Evolutionary conservation across 2,113 vertebrate genomes (phyloP), one percentile per base, ranked within the genome.

Genomic region (Antigone vipio): DNA sequence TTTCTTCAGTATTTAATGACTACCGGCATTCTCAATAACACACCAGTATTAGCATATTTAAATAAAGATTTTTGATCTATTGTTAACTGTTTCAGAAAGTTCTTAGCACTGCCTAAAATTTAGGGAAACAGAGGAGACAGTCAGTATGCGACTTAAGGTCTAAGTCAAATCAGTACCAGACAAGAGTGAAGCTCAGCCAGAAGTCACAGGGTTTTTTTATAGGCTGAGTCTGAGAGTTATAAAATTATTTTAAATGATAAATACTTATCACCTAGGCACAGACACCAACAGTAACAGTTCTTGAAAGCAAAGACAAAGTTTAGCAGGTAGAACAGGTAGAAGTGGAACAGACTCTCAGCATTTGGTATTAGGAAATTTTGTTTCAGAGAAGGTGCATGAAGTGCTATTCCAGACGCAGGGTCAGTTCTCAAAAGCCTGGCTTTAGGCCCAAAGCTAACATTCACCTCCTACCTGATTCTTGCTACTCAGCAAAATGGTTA

Each of bases 281-380:
- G 92, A 94, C 92, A 96, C 83, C 88, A 96, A 96, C 90, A 93
- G 93, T 94, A 92, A 95, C 92, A 96, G 95, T 47, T 95, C 90
- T 94, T 55, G 66, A 80, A 92, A 93, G 92, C 92, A 94, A 97
- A 97, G 92, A 80, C 91, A 95, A 94, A 95, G 89, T 93, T 95
- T 38, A 97, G 96, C 92, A 94, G 85, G 82, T 71, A 95, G 95
- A 95, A 94, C 38, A 96, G 77, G 84, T 1, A 95, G 77, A 89
- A 94, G 94, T 79, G 59, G 77, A 81, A 75, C 58, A 95, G 87
- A 66, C 49, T 82, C 60, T 92, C 38, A 87, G 76, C 13, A 1
- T 56, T 63, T 8, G 6, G 1, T 35, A 74, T 71, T 4, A 90
- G 53, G 63, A 89, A 78, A 68, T 44, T 44, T 26, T 60, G 11